These are phyloP conservation scores for Drosophila teissieri DNA, from an alignment of 1,140 invertebrate genomes.

Conservation along the genomic window DNA sequence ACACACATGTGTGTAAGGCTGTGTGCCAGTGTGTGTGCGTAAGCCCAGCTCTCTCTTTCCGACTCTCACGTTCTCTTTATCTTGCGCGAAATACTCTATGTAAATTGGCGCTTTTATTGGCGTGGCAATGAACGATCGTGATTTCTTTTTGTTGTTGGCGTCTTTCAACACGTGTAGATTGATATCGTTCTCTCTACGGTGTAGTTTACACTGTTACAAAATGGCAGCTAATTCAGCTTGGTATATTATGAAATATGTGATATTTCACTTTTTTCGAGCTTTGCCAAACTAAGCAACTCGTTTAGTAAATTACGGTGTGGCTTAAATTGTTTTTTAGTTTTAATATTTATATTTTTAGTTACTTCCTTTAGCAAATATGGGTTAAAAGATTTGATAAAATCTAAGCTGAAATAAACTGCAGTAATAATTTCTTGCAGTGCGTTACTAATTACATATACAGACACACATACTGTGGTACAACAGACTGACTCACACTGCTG, in stretches of 20 bases:
- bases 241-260: too few species aligned
- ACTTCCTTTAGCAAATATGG: too few species aligned
- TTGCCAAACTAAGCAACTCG: too few species aligned
- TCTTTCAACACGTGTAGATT: conserved; percentile 50
- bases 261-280: too few species aligned
- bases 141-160: conserved; percentile 10
- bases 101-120: conserved; percentile 43
- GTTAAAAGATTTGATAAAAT: too few species aligned
- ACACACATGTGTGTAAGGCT: not conserved
- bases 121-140: conserved; percentile 73
- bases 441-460: conserved; percentile 44
- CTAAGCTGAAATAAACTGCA: not conserved
- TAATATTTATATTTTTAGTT: too few species aligned
- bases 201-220: conserved; percentile 6
- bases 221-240: not conserved
- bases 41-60: conserved; percentile 7
- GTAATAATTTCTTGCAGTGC: conserved; percentile 11
- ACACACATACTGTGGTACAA: not conserved
- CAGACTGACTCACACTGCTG: not conserved
- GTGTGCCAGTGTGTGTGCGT: not conserved
- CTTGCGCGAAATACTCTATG: conserved; percentile 16
- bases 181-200: conserved; percentile 28
- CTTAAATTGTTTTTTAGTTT: not conserved
- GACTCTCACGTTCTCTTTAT: conserved; percentile 4
- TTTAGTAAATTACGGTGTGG: too few species aligned